A percentile compares a stretch with the other conserved stretches of the same genome.
phyloP scores from a whole-genome alignment of 30 jellyfish, hydroid and myxozoan genomes.

The Morbakka virulenta region DNA sequence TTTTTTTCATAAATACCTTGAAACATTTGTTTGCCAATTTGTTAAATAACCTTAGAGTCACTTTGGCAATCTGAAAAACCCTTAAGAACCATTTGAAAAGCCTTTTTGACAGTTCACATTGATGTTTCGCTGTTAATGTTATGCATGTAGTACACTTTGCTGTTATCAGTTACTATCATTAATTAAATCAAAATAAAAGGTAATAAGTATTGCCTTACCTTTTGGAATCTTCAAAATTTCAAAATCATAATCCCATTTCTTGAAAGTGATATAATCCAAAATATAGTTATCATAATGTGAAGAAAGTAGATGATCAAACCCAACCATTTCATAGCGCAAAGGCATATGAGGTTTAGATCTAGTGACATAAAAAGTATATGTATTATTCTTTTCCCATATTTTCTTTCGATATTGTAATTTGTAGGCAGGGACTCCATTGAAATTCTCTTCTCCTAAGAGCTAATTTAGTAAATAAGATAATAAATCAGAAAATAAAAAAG shows the following conservation, averaged over 20 bases:
- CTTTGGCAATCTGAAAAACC: no score
- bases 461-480: background rate
- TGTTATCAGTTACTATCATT: no score
- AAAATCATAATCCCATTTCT: slow-evolving; percentile 27
- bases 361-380: slow-evolving; percentile 42
- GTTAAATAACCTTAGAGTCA: no score
- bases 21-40: no score
- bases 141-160: no score
- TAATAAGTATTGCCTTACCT: slow-evolving; percentile 17
- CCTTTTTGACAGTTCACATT: no score
- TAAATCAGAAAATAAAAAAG: no score
- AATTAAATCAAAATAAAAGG: no score
- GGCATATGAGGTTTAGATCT: slow-evolving; percentile 32
- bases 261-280: slow-evolving; percentile 32
- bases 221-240: slow-evolving; percentile 47
- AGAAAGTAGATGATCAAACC: slow-evolving; percentile 43
- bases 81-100: no score
- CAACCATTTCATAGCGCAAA: slow-evolving; percentile 52
- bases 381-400: slow-evolving; percentile 34
- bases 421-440: slow-evolving; percentile 51
- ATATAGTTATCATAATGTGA: slow-evolving; percentile 55
- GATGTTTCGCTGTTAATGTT: no score
- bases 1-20: no score
- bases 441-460: background rate
- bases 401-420: slow-evolving; percentile 15